Base-by-base conservation (phyloP, 2,888 invertebrate genomes). In the Malthinus flaveolus region DNA sequence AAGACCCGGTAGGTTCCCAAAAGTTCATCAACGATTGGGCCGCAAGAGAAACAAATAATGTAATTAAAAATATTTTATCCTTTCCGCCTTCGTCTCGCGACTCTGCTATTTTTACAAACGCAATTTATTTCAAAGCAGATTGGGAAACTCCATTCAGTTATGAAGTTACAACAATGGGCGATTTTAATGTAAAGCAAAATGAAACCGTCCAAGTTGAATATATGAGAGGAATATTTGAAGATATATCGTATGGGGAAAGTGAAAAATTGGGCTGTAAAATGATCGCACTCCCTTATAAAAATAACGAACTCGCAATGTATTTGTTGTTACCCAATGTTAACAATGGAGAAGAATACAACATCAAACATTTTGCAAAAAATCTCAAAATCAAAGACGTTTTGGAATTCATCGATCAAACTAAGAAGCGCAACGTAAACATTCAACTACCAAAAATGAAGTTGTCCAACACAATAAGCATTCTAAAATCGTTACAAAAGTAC, bases 81-180 rank as follows among this genome's bases (percentile, higher is more conserved):
- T 52, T 63, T 4, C 75, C 78, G 1, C 74, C 77, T 2, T 66
- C 74, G 0, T 60, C 71, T 0, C 49, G 62, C 8, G 78, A 80
- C 0, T 68, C 73, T 0, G 70, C 79, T 9, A 71, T 80, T 10
- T 73, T 81, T 39, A 68, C 78, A 2, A 81, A 81, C 63, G 76
- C 80, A 5, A 71, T 81, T 15, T 81, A 81, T 66, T 81, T 82
- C 61, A 71, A 73, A 48, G 80, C 76, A 1, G 74, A 75, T 44
- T 82, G 82, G 82, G 75, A 78, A 62, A 73, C 71, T 1, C 80
- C 81, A 0, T 82, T 81, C 63, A 71, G 74, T 36, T 68, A 72
- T 6, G 68, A 72, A 49, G 45, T 76, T 6, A 81, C 80, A 51
- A 64, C 67, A 10, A 47, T 59, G 2, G 75, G 68, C 7, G 53